Conservation (phyloP, 2,888 invertebrate species). For the Pterostichus madidus region DNA sequence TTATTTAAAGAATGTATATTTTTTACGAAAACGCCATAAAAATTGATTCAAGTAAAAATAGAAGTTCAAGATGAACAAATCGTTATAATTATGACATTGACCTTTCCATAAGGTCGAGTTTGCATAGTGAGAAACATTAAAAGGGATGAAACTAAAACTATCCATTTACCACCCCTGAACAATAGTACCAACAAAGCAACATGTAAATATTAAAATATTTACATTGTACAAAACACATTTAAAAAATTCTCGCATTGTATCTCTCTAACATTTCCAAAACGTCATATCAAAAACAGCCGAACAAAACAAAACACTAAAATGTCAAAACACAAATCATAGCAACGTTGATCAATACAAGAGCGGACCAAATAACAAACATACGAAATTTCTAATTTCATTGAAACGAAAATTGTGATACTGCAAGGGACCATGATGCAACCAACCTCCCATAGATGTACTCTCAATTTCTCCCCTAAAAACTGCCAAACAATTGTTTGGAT, state of each 20-base stretch:
- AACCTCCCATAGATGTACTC: background rate
- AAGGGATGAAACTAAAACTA: too few relatives aligned
- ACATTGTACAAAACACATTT: too few relatives aligned
- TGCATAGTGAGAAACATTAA: too few relatives aligned
- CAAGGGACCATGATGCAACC: slow-evolving; percentile 12
- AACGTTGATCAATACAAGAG: slow-evolving; percentile 36
- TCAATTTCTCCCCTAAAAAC: too few relatives aligned
- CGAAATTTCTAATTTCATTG: slow-evolving; percentile 48
- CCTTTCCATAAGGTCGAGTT: background rate
- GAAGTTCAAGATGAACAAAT: background rate
- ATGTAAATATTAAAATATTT: too few relatives aligned
- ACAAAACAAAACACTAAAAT: slow-evolving; percentile 1
- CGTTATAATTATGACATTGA: slow-evolving; percentile 5
- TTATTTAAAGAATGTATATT: background rate
- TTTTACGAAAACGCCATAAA: too few relatives aligned
- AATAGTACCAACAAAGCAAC: too few relatives aligned
- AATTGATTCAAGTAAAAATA: background rate
- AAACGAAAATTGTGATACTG: slow-evolving; percentile 55
- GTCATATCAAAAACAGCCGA: too few relatives aligned
- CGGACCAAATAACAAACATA: slow-evolving; percentile 51
- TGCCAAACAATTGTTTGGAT: background rate
- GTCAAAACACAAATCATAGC: background rate
- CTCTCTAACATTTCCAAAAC: too few relatives aligned
- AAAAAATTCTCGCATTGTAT: too few relatives aligned
- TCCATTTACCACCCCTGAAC: too few relatives aligned